Conservation (phyloP, 2,797 vertebrate species). For the Euphonia xanthogaster region DNA sequence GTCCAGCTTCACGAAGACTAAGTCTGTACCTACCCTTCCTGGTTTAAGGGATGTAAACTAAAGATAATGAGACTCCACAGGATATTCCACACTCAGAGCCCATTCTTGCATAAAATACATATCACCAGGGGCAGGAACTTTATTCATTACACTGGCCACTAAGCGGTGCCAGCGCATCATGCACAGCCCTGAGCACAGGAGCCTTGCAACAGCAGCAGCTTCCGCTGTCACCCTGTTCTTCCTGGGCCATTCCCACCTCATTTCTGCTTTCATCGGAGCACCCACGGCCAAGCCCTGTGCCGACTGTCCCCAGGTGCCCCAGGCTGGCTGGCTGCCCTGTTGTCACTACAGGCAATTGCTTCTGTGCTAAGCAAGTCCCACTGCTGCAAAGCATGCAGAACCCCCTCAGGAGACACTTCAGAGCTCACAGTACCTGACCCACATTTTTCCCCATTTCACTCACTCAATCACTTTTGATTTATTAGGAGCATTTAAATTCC, state of each 20-base stretch:
- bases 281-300: neutral
- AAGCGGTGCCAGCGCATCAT: slow-evolving; percentile 26
- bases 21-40: neutral
- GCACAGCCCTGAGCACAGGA: neutral
- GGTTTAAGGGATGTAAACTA: neutral
- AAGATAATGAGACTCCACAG: neutral
- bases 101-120: neutral
- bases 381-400: neutral
- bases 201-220: neutral
- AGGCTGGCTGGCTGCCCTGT: neutral
- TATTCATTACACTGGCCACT: slow-evolving; percentile 7
- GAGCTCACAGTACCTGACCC: neutral
- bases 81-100: fast-evolving
- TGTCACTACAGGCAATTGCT: neutral
- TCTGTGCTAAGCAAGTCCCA: neutral
- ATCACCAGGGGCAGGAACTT: neutral
- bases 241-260: neutral
- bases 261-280: neutral
- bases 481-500: neutral
- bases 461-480: neutral
- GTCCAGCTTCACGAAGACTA: neutral
- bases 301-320: neutral
- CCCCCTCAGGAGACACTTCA: neutral
- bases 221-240: neutral
- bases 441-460: neutral